Evolutionary conservation across 2,888 invertebrate genomes (phyloP), one percentile per base, ranked within the genome.

Genomic region (Nemapogon koenigi): DNA sequence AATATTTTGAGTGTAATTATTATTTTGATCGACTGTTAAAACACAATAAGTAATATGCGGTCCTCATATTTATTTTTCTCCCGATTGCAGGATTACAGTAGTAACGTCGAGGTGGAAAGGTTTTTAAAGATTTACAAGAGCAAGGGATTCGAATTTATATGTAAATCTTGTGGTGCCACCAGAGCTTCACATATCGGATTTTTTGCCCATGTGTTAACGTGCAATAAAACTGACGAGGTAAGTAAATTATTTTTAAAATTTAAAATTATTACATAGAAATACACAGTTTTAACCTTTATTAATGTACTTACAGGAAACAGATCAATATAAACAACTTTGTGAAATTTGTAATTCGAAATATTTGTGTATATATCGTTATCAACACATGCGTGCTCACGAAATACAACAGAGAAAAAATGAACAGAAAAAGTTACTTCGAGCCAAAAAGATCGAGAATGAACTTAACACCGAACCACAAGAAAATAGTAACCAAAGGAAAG

Each of bases 191-290:
- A 67, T 2, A 50, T 69, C 18, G 88, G 88, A 16, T 86, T 82
- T 47, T 64, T 83, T 40, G 84, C 85, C 1, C 88, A 88, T 52
- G 57, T 83, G 32, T 56, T 78, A 33, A 72, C 76, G 36, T 88
- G 88, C 50, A 83, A 84, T 13, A 85, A 83, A 59, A 54, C 75
- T 3, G 72, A 73, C 13, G 70, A 80, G 61, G 84, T 83, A 52
- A 45, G 47, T 45, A 28, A 35, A 30, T 41, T 22, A 36, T n/a
- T 19, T 38, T 36, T 22, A 30, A 10, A n/a, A 28, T 4, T n/a
- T 4, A 7, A n/a, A n/a, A n/a, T n/a, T n/a, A n/a, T n/a, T n/a
- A n/a, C n/a, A n/a, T n/a, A n/a, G n/a, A n/a, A n/a, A n/a, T n/a
- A n/a, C n/a, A n/a, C n/a, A n/a, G n/a, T 22, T 10, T 7, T 22